phyloP scores from a whole-genome alignment of 1,140 invertebrate genomes.

The Cotesia typhae region DNA sequence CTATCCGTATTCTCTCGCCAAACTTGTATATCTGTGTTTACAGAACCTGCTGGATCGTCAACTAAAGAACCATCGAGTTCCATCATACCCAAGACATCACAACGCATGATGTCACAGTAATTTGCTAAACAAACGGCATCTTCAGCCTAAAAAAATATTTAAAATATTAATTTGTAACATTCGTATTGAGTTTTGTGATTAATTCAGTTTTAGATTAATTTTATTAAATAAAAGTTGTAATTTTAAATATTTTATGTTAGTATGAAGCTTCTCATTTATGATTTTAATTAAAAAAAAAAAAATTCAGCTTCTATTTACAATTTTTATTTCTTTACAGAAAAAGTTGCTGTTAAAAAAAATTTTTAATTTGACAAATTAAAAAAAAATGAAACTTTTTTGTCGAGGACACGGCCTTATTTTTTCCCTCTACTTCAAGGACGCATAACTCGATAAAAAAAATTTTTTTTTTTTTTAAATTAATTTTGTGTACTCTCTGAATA shows the following conservation, averaged over 20 bases:
- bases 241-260: neutral
- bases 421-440: too few relatives aligned
- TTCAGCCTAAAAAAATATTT: conserved; percentile 72
- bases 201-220: too few relatives aligned
- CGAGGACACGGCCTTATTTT: too few relatives aligned
- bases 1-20: conserved; percentile 54
- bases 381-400: conserved; percentile 21
- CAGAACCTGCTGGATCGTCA: conserved; percentile 65
- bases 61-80: conserved; percentile 71
- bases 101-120: conserved; percentile 95
- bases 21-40: conserved; percentile 77
- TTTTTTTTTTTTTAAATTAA: too few relatives aligned
- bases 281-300: neutral
- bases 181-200: too few relatives aligned
- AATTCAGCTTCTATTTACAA: too few relatives aligned
- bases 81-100: conserved; percentile 83
- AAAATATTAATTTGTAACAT: neutral
- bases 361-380: conserved; percentile 18
- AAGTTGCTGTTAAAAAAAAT: neutral
- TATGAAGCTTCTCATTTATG: neutral
- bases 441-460: too few relatives aligned
- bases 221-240: neutral
- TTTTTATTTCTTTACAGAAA: too few relatives aligned
- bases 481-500: too few relatives aligned
- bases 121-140: conserved; percentile 91